Evolutionary conservation across 1,140 invertebrate species (phyloP), one percentile per base, ranked within the genome.

Genomic region (Uloborus diversus): DNA sequence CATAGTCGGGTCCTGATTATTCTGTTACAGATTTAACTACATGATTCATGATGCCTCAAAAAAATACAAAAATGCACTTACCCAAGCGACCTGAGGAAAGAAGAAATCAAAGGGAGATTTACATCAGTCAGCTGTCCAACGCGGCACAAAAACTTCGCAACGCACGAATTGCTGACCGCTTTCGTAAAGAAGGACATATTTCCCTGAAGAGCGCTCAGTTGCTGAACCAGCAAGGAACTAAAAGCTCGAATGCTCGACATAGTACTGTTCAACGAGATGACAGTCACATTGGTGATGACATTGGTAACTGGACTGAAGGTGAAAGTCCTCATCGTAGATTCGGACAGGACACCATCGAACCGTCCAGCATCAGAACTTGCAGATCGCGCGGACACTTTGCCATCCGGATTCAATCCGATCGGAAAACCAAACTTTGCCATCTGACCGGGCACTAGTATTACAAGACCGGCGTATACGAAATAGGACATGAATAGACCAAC

Each of bases 261-360:
- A 0, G 73, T 23, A 30, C 57, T 51, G 0, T 30, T 57, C 25
- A 78, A 56, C 32, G 66, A 61, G 51, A 65, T 78, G 1, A 78
- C 73, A 0, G 73, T 56, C 13, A 78, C 73, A 57, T 78, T 78
- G 1, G 73, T 78, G 27, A 78, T 32, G 20, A 78, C 57, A 33
- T 3, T 78, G 32, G 53, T 78, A 1, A 78, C 73, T 5, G 73
- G 73, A 28, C 42, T 57, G 3, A 78, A 56, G n/a, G 65, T 42
- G 20, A 78, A 65, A 17, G 30, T 56, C 27, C 51, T 33, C 37
- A 78, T 28, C 23, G 66, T 17, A 20, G 73, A 56, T 9, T 78
- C 73, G 1, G 73, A 32, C 62, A 78, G 56, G 4, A 66, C 25
- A 20, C 32, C 53, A 11, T 75, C 59, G 28, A 75, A 75, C 4